Conservation (phyloP, 2,888 invertebrate genomes). For the Drosophila atroscutellata region DNA sequence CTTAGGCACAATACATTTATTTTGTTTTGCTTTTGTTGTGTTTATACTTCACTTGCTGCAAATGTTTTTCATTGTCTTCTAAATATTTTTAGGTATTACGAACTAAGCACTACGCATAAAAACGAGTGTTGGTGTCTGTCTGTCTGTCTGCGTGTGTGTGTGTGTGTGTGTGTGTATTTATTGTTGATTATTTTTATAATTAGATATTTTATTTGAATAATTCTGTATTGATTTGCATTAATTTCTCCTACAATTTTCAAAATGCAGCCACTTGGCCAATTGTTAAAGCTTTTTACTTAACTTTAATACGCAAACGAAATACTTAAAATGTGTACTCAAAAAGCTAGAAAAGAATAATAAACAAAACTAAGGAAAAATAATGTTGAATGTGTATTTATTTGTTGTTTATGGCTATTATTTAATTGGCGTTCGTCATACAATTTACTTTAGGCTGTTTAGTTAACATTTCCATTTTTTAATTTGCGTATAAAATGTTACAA, state of each 20-base stretch:
- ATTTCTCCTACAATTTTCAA: slow-evolving; percentile 70
- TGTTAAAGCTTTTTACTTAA: slow-evolving; percentile 78
- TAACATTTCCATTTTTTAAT: slow-evolving; percentile 44
- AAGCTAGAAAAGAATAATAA: slow-evolving; percentile 17
- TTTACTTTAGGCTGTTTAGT: slow-evolving; percentile 42
- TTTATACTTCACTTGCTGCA: slow-evolving; percentile 39
- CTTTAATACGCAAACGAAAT: slow-evolving; percentile 60
- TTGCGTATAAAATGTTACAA: slow-evolving; percentile 44
- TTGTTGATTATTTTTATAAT: slow-evolving; percentile 39
- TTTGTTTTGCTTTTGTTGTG: slow-evolving; percentile 49
- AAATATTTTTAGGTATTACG: slow-evolving; percentile 59
- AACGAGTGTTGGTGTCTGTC: slow-evolving; percentile 51
- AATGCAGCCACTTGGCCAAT: slow-evolving; percentile 71
- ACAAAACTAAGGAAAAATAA: slow-evolving; percentile 29
- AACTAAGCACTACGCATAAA: slow-evolving; percentile 73
- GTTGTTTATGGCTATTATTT: slow-evolving; percentile 49
- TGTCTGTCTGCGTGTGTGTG: slow-evolving; percentile 21
- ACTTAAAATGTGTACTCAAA: slow-evolving; percentile 37
- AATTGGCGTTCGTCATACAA: slow-evolving; percentile 42
- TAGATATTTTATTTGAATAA: slow-evolving; percentile 44
- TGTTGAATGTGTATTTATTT: slow-evolving; percentile 27
- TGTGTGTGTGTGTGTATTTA: slow-evolving; percentile 30
- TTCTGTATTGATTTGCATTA: slow-evolving; percentile 56
- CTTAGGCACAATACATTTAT: slow-evolving; percentile 80
- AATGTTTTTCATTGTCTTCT: slow-evolving; percentile 45